Evolutionary conservation across 2,888 invertebrate genomes (phyloP).

Genomic region (Aleiodes alternator): DNA sequence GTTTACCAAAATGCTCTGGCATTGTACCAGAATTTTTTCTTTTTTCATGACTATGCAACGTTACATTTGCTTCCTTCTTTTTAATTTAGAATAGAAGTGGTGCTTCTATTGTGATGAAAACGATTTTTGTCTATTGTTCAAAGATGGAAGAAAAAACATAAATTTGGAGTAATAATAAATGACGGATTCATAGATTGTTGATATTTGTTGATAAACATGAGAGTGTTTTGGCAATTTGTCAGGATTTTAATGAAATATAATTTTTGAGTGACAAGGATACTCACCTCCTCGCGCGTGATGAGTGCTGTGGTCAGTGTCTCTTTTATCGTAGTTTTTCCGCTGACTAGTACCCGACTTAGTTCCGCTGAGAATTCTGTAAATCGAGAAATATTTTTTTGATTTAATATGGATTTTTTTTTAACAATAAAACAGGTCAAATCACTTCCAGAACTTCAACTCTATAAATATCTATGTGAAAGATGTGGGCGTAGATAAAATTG

Average conservation of each 20-base stretch:
- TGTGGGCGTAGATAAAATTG: too few relatives aligned
- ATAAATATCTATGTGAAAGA: too few relatives aligned
- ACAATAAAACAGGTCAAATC: background rate
- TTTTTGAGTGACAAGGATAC: conserved; percentile 26
- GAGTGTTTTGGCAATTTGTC: background rate
- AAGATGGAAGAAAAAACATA: background rate
- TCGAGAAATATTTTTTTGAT: background rate
- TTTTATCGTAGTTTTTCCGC: conserved; percentile 59
- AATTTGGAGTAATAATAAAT: background rate
- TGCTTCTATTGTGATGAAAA: background rate
- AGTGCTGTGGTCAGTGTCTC: conserved; percentile 57
- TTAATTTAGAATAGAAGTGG: conserved; percentile 48
- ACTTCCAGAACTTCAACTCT: too few relatives aligned
- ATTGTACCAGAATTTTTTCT: conserved; percentile 45
- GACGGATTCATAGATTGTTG: background rate
- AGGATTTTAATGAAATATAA: background rate
- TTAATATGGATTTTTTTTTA: too few relatives aligned
- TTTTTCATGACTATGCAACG: conserved; percentile 16
- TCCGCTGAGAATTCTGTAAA: conserved; percentile 63
- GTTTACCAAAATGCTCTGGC: conserved; percentile 49
- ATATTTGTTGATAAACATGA: background rate
- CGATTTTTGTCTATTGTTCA: background rate
- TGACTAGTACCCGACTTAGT: conserved; percentile 61
- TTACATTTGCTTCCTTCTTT: conserved; percentile 33
- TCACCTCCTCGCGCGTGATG: conserved; percentile 56